Conservation (phyloP, 2,113 vertebrate genomes). For the Heloderma charlesbogerti region DNA sequence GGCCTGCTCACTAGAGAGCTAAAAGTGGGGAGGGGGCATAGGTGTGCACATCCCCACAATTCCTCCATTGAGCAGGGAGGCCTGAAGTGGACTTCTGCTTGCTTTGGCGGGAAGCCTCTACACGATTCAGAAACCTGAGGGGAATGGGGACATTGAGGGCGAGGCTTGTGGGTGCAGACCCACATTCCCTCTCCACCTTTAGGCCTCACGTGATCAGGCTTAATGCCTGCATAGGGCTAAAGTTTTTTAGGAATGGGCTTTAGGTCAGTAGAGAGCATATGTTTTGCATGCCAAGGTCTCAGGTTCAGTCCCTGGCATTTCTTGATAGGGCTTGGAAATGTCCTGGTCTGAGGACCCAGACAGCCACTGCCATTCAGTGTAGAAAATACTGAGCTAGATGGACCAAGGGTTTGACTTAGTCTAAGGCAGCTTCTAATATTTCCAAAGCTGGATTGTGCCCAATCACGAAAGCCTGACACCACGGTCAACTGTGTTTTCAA, state of each 20-base stretch:
- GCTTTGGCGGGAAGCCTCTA: background rate
- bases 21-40: background rate
- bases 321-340: background rate
- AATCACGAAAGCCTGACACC: conserved; percentile 29
- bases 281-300: background rate
- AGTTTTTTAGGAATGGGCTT: background rate
- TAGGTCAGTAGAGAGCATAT: background rate
- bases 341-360: background rate
- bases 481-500: background rate
- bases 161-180: background rate
- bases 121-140: background rate
- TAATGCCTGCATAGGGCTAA: background rate
- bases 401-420: background rate
- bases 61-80: background rate
- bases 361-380: background rate
- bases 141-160: background rate
- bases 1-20: background rate
- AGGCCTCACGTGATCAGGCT: background rate
- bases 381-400: background rate
- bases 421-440: background rate
- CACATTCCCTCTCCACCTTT: background rate
- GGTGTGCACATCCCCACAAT: no score
- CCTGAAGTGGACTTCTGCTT: background rate
- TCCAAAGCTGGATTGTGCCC: conserved; percentile 43
- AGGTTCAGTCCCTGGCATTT: background rate